Base-by-base conservation (phyloP, 1,140 invertebrate genomes). In the Bombyx mori region DNA sequence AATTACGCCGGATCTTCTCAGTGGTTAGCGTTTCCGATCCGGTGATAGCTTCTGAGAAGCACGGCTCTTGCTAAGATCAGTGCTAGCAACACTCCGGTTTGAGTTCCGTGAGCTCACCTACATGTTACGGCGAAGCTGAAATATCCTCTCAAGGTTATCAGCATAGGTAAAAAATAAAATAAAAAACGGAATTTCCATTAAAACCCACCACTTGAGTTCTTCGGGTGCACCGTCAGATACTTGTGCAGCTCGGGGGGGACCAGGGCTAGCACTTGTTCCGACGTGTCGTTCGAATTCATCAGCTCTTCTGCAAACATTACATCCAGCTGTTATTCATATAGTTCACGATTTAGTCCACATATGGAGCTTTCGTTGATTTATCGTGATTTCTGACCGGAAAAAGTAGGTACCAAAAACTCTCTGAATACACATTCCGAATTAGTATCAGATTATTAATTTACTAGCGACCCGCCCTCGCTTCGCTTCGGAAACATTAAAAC, bases 231-330 rank as follows among this genome's bases (percentile, higher is more conserved):
- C 0, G 78, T 81, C 10, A 86, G 66, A 45, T 86, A 86, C 61
- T 83, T 84, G 60, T 83, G 81, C 8, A 86, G 68, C 53, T 86
- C 81, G 0, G 76, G 79, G 0, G 83, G 83, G 44, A 86, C 81
- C 54, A 83, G 49, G 18, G 79, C 79, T 1, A 86, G 59, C 0
- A 86, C 83, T 26, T 86, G 81, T 56, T 83, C 79, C 8, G 83
- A 86, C 0, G 83, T 86, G 42, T 86, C 83, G 45, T 86, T 86
- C 6, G 65, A 63, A 51, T 84, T 83, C 83, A 84, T 84, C 73
- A 84, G 64, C 74, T 86, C 81, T 52, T 86, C 83, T 86, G 79
- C 3, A 79, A 84, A 48, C 18, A 50, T 50, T 18, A 57, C 47
- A 50, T 57, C 47, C 47, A 46, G 47, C 55, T 57, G 26, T 50